Base-by-base conservation (phyloP, 1,140 invertebrate genomes). In the Reticulitermes speratus region DNA sequence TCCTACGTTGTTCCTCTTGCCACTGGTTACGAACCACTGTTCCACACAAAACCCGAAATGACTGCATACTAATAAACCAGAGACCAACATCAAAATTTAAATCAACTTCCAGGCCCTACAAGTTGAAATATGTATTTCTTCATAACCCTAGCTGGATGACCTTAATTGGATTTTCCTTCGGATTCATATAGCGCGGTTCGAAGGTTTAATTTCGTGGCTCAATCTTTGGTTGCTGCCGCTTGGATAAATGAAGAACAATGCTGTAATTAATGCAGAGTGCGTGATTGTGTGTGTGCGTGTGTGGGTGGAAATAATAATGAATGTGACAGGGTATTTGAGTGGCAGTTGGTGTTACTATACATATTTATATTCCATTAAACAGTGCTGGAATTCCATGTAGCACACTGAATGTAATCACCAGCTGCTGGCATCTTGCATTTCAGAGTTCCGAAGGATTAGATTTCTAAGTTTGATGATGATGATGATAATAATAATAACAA, bases 21-120 rank as follows among this genome's bases (percentile, higher is more conserved):
- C 14, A 19, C 52, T 19, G 19, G 19, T 55, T 55, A 21, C 5
- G 1, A 55, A 55, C 52, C 52, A 21, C 52, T 55, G 19, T 16
- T 55, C 52, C 52, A 55, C 19, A 16, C 52, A 30, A 30, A 30
- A 25, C 9, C 65, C 65, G 11, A 30, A 75, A 75, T 11, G 14
- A 25, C 65, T 75, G 6, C 65, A 75, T 30, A 8, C 3, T 75
- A 75, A 75, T 75, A 75, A 30, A 75, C 25, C 65, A 75, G 9
- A 30, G 65, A 75, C n/a, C n/a, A 75, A 75, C 65, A 75, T 75
- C 65, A 75, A 75, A 75, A 75, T 75, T 75, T 75, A 75, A 75
- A 75, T 75, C 65, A 75, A 75, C 65, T 75, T 30, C n/a, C 65
- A 75, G 65, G 9, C 65, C 8, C 6, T 30, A 30, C 65, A 75